Evolutionary conservation across 2,113 vertebrate genomes (phyloP).

Genomic region (Tyrannus savana): DNA sequence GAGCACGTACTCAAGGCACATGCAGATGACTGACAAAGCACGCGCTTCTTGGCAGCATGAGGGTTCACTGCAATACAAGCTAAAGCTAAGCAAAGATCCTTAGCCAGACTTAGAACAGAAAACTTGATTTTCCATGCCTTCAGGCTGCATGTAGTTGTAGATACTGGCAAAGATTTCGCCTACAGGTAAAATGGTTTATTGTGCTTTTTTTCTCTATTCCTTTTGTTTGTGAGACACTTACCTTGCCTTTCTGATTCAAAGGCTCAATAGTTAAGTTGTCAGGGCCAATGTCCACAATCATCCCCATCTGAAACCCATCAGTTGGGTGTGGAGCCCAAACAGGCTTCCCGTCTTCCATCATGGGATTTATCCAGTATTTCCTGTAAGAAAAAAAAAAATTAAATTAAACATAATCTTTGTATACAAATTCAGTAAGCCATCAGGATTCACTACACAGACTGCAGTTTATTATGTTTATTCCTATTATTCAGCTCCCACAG

Average conservation of each 20-base stretch:
- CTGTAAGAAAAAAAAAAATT: conserved; percentile 51
- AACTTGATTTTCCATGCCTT: background rate
- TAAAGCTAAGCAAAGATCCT: background rate
- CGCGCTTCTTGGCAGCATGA: background rate
- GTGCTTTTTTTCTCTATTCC: background rate
- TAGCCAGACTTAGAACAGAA: background rate
- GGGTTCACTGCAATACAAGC: background rate
- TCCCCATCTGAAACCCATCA: conserved; percentile 98
- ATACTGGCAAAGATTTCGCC: background rate
- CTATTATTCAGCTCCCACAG: background rate
- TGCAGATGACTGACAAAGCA: background rate
- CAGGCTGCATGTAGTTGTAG: background rate
- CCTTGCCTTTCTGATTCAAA: conserved; percentile 89
- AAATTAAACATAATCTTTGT: background rate
- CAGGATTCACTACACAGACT: background rate
- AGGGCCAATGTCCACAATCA: conserved; percentile 92
- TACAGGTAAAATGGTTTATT: background rate
- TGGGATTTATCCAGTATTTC: conserved; percentile 51
- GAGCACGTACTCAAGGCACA: accelerated
- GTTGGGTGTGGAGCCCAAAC: conserved; percentile 95
- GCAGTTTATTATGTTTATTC: background rate
- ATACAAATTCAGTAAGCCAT: background rate
- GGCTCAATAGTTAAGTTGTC: conserved; percentile 93
- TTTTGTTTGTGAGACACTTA: conserved; percentile 63
- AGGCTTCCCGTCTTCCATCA: conserved; percentile 96